A percentile compares a stretch with the other conserved stretches of the same genome.
Conservation (phyloP, 2,888 invertebrate species). For the Spodoptera picta region DNA sequence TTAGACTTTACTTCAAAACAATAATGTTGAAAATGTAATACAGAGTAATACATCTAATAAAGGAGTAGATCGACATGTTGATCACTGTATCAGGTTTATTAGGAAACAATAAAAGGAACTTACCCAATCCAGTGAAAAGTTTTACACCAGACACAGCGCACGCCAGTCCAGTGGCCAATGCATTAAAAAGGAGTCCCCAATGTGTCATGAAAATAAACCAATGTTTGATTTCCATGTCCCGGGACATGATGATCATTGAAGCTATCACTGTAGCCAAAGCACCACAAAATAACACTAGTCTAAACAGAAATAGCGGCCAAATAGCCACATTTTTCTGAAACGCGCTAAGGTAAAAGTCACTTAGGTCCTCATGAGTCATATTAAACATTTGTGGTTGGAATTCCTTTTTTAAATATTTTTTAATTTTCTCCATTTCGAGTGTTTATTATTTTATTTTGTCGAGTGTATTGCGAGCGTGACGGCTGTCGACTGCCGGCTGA, state of each 20-base stretch:
- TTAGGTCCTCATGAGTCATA: conserved; percentile 68
- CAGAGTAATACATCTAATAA: no score
- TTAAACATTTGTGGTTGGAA: conserved; percentile 64
- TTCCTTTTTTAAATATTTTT: conserved; percentile 73
- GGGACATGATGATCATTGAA: conserved; percentile 64
- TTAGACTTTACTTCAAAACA: no score
- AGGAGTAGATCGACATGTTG: no score
- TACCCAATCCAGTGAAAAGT: conserved; percentile 70
- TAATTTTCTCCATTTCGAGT: conserved; percentile 68
- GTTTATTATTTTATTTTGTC: conserved; percentile 19
- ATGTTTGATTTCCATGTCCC: conserved; percentile 39
- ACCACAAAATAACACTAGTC: conserved; percentile 69
- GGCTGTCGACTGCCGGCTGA: conserved; percentile 49
- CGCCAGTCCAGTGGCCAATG: conserved; percentile 69
- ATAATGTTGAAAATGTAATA: no score
- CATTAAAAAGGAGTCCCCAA: conserved; percentile 77
- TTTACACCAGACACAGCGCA: conserved; percentile 68
- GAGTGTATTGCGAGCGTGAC: conserved; percentile 20
- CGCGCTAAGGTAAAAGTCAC: conserved; percentile 74
- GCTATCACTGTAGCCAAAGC: conserved; percentile 69
- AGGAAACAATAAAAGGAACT: conserved; percentile 51
- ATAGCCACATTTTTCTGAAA: conserved; percentile 72
- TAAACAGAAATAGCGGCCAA: conserved; percentile 68
- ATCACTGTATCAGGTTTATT: neutral
- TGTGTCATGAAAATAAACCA: conserved; percentile 82